Evolutionary conservation across 2,797 vertebrate species (phyloP), one percentile per base, ranked within the genome.

Genomic region (Argya squamiceps): DNA sequence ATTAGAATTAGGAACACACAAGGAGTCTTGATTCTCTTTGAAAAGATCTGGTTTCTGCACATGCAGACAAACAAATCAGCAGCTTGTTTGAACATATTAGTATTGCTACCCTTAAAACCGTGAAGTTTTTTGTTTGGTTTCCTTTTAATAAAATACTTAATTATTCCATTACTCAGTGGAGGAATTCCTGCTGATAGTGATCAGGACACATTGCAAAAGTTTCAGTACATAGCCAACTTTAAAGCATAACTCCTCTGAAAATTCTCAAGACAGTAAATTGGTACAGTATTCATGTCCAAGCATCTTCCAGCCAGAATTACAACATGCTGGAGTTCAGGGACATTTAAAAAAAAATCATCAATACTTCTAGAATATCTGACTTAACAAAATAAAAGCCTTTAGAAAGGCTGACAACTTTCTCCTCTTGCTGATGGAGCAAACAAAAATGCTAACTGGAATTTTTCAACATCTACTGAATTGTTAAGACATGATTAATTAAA

Each of bases 121-220:
- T 56, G 43, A 71, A 3, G 2, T 8, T 71, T 88, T 64, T 62
- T 6, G 20, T 36, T 50, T 43, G 6, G 21, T 34, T 55, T 79
- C 58, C 27, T 69, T 44, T 47, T 3, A 78, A 75, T 30, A 6
- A 78, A 74, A 32, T 79, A 88, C 23, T 81, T 82, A 64, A 67
- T 90, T 93, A 22, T 84, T 90, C 76, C 74, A 87, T 86, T 92
- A 90, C 49, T 84, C 60, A 74, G 56, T 63, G 76, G 17, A 93
- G 41, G 44, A 79, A 49, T 76, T 90, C 24, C 55, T 69, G 34
- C 20, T 46, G 55, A 79, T 60, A 89, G 41, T 0, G 0, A 95
- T 84, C 74, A 86, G 53, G n/a, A 90, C 41, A 50, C 50, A 47
- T n/a, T 52, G 69, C 77, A 32, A 26, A 64, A 50, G n/a, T 68